phyloP scores from a whole-genome alignment of 2,888 invertebrate genomes.

The Ecliptopera silaceata region DNA sequence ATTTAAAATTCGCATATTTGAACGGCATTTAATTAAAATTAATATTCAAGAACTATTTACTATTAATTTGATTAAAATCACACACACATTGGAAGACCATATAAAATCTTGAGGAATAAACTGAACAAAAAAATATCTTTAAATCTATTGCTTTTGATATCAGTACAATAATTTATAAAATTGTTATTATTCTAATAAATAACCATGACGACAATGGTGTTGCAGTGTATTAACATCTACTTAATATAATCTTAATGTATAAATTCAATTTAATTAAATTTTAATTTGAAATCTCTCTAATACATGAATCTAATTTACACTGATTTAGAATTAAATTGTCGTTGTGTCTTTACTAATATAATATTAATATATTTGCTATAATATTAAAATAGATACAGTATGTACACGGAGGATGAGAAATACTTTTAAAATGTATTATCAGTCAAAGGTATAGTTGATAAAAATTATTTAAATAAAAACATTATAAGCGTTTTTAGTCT shows the following conservation, averaged over 20 bases:
- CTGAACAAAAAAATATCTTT: conserved; percentile 39
- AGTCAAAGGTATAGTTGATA: conserved; percentile 68
- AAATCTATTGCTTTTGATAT: conserved; percentile 67
- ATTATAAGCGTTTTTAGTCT: conserved; percentile 35
- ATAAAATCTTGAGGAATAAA: conserved; percentile 53
- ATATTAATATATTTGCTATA: conserved; percentile 43
- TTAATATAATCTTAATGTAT: conserved; percentile 40
- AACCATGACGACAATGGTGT: conserved; percentile 67
- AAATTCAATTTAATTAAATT: conserved; percentile 37
- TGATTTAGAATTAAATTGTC: conserved; percentile 81
- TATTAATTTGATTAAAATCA: conserved; percentile 48
- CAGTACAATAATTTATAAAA: conserved; percentile 57
- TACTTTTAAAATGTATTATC: conserved; percentile 65
- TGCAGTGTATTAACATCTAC: conserved; percentile 58
- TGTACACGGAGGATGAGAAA: conserved; percentile 59
- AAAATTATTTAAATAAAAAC: conserved; percentile 31
- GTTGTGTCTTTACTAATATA: conserved; percentile 70
- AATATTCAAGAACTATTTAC: conserved; percentile 35
- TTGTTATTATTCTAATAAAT: conserved; percentile 50
- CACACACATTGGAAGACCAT: conserved; percentile 78
- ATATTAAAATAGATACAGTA: conserved; percentile 48
- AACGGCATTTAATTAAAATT: conserved; percentile 20
- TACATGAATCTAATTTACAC: conserved; percentile 63
- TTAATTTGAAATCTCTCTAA: conserved; percentile 36
- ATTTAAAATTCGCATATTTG: conserved; percentile 6